Base-by-base conservation (phyloP, 2,113 vertebrate genomes). In the Phaethornis superciliosus region DNA sequence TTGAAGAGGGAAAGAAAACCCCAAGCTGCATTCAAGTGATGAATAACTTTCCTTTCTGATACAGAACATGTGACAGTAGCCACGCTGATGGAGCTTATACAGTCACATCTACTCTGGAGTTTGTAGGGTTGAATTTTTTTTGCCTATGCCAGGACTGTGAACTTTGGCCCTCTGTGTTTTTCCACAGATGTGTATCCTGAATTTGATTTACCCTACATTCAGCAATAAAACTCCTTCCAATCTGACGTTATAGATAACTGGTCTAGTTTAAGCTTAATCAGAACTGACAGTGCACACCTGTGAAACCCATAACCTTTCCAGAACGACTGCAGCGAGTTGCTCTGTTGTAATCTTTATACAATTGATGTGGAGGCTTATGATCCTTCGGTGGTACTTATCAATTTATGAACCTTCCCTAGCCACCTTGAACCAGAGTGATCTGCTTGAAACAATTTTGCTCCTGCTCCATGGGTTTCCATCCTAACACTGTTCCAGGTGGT, bases 81-180 rank as follows among this genome's bases (percentile, higher is more conserved):
- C 82, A 85, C 80, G 60, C 28, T 59, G 68, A 74, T 54, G 68
- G 76, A 85, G 81, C 44, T 90, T 65, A 62, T 51, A 37, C 21
- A 74, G 70, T 67, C 54, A 91, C 63, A 85, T 85, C 55, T 94
- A 63, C 42, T 82, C 54, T 63, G 64, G 88, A 60, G 76, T 86
- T 83, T 76, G 58, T 72, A 93, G 44, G 10, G 27, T 37, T 82
- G 75, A 15, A 37, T 67, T 72, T 91, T 92, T 86, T 84, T 89
- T 0, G 0, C 51, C 63, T 60, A 8, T 90, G 82, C 94, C 88
- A 95, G 68, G 62, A 65, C 52, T 75, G 60, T 94, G 93, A 93
- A 94, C 93, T 95, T 95, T 81, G 80, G 68, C 82, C 88, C 47
- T 82, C 17, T 94, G 81, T 90, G 92, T 90, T 95, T 94, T 93